These are phyloP conservation scores for Bombyx mori DNA, from an alignment of 1,140 invertebrate genomes.

Conservation along the genomic window DNA sequence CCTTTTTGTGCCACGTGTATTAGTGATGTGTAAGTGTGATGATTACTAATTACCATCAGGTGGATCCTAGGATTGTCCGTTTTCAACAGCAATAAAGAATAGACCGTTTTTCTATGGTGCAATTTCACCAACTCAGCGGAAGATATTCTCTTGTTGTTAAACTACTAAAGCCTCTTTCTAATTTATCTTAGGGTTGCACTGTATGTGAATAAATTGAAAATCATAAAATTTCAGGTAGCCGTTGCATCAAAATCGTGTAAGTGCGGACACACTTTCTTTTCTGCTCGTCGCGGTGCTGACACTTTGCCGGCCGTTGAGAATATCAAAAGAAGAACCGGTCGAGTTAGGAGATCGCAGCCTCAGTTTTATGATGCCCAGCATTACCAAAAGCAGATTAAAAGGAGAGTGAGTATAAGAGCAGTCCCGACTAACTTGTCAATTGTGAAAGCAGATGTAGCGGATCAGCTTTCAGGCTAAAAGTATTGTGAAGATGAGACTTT, in stretches of 20 bases:
- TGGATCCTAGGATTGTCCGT: no score
- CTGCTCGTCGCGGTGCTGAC: slow-evolving; percentile 75
- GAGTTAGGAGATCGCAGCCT: slow-evolving; percentile 83
- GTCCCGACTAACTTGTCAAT: no score
- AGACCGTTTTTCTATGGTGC: no score
- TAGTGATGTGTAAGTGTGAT: no score
- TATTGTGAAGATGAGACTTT: not conserved
- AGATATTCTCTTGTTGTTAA: no score
- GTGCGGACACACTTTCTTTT: slow-evolving; percentile 84
- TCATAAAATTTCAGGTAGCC: slow-evolving; percentile 74
- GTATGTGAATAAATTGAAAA: not conserved
- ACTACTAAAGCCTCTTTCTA: no score
- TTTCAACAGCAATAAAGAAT: no score
- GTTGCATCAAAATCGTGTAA: slow-evolving; percentile 86
- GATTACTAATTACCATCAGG: no score
- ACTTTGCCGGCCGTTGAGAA: slow-evolving; percentile 44
- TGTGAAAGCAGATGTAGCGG: no score
- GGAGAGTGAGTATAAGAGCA: slow-evolving; percentile 24
- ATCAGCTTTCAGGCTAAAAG: not conserved
- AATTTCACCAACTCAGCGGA: no score
- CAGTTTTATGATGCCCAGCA: slow-evolving; percentile 88
- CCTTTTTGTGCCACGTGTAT: no score
- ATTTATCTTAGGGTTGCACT: no score
- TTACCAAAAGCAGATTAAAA: slow-evolving; percentile 67
- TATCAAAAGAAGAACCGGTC: slow-evolving; percentile 77